Conservation (phyloP, 2,888 invertebrate genomes). For the Opisthograptis luteolata region DNA sequence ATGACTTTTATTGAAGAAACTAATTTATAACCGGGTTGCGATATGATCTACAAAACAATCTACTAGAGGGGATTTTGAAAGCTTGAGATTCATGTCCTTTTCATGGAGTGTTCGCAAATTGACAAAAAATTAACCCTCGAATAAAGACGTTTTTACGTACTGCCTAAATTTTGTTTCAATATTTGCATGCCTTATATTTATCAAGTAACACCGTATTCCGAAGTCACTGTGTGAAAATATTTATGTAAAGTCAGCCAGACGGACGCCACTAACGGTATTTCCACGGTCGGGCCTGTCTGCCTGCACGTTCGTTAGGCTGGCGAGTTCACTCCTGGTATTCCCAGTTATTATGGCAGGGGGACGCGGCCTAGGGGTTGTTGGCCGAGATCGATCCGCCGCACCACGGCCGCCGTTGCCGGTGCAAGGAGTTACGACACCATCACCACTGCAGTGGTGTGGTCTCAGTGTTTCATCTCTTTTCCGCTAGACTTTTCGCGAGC, state of each 20-base stretch:
- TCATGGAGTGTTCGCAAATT: slow-evolving; percentile 52
- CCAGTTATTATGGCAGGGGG: slow-evolving; percentile 77
- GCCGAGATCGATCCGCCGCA: slow-evolving; percentile 77
- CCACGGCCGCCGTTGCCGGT: slow-evolving; percentile 64
- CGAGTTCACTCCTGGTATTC: slow-evolving; percentile 73
- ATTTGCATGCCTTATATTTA: no score
- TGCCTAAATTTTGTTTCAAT: slow-evolving; percentile 1
- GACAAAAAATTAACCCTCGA: slow-evolving; percentile 28
- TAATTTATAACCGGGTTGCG: slow-evolving; percentile 64
- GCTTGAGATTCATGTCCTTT: slow-evolving; percentile 50
- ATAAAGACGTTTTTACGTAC: slow-evolving; percentile 3
- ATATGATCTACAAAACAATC: slow-evolving; percentile 61
- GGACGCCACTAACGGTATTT: slow-evolving; percentile 73
- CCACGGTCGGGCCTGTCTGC: slow-evolving; percentile 56
- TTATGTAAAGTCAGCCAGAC: slow-evolving; percentile 54
- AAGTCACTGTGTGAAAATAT: slow-evolving; percentile 9
- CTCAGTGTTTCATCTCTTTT: slow-evolving; percentile 40
- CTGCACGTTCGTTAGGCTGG: slow-evolving; percentile 39
- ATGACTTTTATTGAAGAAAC: slow-evolving; percentile 58
- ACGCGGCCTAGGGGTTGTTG: slow-evolving; percentile 74
- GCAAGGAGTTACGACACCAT: slow-evolving; percentile 71
- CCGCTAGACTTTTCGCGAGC: slow-evolving; percentile 37
- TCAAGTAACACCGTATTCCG: not conserved
- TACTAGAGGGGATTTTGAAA: slow-evolving; percentile 41
- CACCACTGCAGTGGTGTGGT: slow-evolving; percentile 67